phyloP scores from a whole-genome alignment of 2,888 invertebrate species.

The Callosobruchus maculatus region DNA sequence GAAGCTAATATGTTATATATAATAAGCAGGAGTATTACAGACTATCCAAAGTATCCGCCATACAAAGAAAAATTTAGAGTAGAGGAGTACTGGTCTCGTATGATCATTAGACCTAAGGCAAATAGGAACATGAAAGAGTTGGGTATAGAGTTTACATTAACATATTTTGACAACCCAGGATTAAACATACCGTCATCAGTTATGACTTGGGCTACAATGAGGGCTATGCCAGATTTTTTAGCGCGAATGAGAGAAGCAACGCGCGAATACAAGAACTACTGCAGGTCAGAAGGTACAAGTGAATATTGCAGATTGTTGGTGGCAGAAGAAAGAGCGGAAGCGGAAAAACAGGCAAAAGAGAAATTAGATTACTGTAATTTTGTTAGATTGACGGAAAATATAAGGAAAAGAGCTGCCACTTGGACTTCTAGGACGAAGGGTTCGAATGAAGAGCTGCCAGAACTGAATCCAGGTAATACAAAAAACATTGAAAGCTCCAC shows the following conservation, averaged over 20 bases:
- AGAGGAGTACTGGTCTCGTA: conserved; percentile 79
- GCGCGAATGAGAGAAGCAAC: conserved; percentile 68
- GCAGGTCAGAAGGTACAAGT: conserved; percentile 33
- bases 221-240: conserved; percentile 75
- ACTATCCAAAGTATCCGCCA: conserved; percentile 67
- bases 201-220: conserved; percentile 70
- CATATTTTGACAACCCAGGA: conserved; percentile 87
- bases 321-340: conserved; percentile 19
- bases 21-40: conserved; percentile 65
- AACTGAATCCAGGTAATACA: conserved; percentile 11
- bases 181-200: conserved; percentile 69
- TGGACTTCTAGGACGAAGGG: conserved; percentile 1
- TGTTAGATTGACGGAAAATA: conserved; percentile 18
- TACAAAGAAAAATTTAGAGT: conserved; percentile 69
- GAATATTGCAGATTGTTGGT: conserved; percentile 27
- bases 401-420: conserved; percentile 29
- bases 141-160: conserved; percentile 78
- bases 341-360: conserved; percentile 23
- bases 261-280: conserved; percentile 57
- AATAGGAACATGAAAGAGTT: conserved; percentile 52
- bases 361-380: conserved; percentile 29
- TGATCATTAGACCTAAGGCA: conserved; percentile 73
- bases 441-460: conserved; percentile 6
- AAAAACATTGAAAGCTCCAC: conserved; percentile 18
- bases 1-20: conserved; percentile 59